Evolutionary conservation across 2,888 invertebrate species (phyloP), one percentile per base, ranked within the genome.

Genomic region (Erannis defoliaria): DNA sequence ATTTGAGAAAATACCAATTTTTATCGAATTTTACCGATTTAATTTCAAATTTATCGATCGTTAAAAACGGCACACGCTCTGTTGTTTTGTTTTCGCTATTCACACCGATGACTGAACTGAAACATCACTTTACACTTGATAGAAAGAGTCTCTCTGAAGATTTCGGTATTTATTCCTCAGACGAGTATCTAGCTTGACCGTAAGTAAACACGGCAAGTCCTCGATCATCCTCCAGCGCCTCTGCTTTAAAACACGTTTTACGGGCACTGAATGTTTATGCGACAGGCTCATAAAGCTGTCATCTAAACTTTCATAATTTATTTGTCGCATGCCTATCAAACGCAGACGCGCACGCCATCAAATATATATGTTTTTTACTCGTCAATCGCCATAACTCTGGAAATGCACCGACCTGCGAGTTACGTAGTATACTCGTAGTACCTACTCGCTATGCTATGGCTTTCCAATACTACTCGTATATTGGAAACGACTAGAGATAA

Each of bases 331-430:
- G 66, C 55, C 69, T 56, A 67, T 67, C 64, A 66, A 58, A 43
- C 43, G 51, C 69, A 69, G 63, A 56, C 43, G 62, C 64, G 67
- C 62, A 62, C 58, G 58, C 61, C 43, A 60, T 57, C 56, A 62
- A 54, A 62, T 53, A 61, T 56, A 67, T 69, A 65, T 65, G 55
- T 65, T 66, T 67, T 70, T 65, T 66, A 65, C 68, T 61, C 57
- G 54, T 56, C 56, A 29, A 38, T 57, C 43, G 57, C 51, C 59
- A 55, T 62, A 64, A 64, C 56, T 64, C 56, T 58, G 48, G 59
- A 5, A 49, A 49, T 67, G 70, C 70, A 68, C 40, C 40, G 63
- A 38, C 31, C 60, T 71, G 68, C 48, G 67, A 62, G 29, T 66
- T 67, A 63, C 68, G 55, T n/a, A n/a, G n/a, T n/a, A n/a, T n/a